Evolutionary conservation across 2,797 vertebrate species (phyloP).

Genomic region (Clarias laeviceps): DNA sequence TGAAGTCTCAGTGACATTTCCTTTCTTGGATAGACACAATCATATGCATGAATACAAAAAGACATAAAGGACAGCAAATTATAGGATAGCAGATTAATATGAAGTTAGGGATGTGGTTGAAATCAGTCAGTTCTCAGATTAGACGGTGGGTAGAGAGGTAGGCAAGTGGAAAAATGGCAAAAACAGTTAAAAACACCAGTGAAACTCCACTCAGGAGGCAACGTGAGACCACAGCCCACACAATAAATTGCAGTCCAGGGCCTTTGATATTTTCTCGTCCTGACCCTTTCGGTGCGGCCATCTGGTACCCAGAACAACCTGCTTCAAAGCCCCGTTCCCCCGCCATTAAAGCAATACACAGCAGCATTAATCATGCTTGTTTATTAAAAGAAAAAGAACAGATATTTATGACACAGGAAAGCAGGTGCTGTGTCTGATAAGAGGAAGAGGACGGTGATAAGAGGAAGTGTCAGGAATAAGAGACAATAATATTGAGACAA

Average conservation of each 20-base stretch:
- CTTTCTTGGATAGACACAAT: slow-evolving; percentile 1
- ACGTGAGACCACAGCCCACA: slow-evolving; percentile 40
- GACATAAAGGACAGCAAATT: not conserved
- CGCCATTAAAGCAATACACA: slow-evolving; percentile 22
- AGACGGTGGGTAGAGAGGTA: slow-evolving; percentile 10
- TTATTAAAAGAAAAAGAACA: slow-evolving; percentile 26
- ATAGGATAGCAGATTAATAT: slow-evolving; percentile 14
- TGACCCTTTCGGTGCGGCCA: slow-evolving; percentile 28
- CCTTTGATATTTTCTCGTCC: slow-evolving; percentile 47
- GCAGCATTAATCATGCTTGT: slow-evolving; percentile 35
- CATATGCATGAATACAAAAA: not conserved
- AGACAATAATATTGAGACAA: slow-evolving; percentile 5
- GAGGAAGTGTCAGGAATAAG: slow-evolving; percentile 14
- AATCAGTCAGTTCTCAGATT: slow-evolving; percentile 14
- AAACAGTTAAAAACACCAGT: slow-evolving; percentile 40
- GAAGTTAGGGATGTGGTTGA: slow-evolving; percentile 25
- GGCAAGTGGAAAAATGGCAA: slow-evolving; percentile 33
- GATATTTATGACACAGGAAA: slow-evolving; percentile 24
- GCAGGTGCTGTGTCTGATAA: not conserved
- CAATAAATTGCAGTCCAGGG: slow-evolving; percentile 41
- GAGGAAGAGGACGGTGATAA: not conserved
- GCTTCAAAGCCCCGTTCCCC: slow-evolving; percentile 37
- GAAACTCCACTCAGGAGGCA: slow-evolving; percentile 37
- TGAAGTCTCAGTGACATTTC: slow-evolving; percentile 26
- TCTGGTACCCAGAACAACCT: slow-evolving; percentile 49